Evolutionary conservation across 92 coral and sea anemone species (phyloP), one percentile per base, ranked within the genome.

Genomic region (Muricea muricata): DNA sequence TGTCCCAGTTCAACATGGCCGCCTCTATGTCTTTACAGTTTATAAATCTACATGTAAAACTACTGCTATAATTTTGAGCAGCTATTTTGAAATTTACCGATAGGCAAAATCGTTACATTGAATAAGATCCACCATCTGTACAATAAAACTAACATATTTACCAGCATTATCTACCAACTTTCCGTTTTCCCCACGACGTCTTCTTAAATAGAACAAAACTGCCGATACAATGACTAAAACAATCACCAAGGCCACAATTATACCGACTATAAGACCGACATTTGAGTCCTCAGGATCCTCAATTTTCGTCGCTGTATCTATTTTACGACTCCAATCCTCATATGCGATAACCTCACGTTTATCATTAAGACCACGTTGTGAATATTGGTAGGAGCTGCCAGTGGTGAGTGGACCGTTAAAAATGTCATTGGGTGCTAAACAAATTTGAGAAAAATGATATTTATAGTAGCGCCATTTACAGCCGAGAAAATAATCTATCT

Each of bases 301-400:
- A 21, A 57, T 61, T n/a, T 12, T 32, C 34, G 10, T 18, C 34
- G 15, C 2, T 17, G 42, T 32, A 0, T 11, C 0, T 20, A 24
- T 6, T 31, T 31, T 25, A 0, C 20, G 54, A 14, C 52, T 32
- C 69, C 71, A 78, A 11, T 56, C 54, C n/a, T 56, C 71, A 32
- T 2, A 4, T 23, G 2, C 54, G 40, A 57, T 21, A 26, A 78
- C 58, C 5, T 0, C 39, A 9, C 83, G 46, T 20, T 78, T 45
- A 13, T 0, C 23, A 23, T 57, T 23, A 8, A 78, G 67, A 11
- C 83, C 83, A 17, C 83, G 83, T 78, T 78, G 83, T 39, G 58
- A 58, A 17, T 56, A 8, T 34, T 34, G 83, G 35, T 78, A 78
- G 5, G 32, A 6, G 28, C 71, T 14, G 52, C 83, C 83, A 18